Evolutionary conservation across 2,797 vertebrate genomes (phyloP).

Genomic region (Spheniscus humboldti): DNA sequence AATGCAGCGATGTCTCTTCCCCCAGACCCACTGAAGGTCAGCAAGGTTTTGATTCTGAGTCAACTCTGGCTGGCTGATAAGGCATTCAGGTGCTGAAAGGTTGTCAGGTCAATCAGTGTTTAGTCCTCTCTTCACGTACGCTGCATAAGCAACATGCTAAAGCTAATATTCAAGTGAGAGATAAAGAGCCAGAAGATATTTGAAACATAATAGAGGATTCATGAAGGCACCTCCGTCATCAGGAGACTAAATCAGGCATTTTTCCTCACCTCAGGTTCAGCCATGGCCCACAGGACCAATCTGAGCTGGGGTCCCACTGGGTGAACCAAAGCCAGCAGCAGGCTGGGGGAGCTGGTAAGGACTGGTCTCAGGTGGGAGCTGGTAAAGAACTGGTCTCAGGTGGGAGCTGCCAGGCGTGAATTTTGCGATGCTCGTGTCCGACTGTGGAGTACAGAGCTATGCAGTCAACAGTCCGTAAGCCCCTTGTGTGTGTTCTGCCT

Average conservation of each 20-base stretch:
- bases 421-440: background rate
- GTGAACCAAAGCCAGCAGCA: background rate
- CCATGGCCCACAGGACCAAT: background rate
- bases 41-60: background rate
- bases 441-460: background rate
- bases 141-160: background rate
- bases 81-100: background rate
- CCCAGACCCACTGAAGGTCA: background rate
- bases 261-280: background rate
- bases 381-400: background rate
- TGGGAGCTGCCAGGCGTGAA: background rate
- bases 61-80: background rate
- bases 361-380: background rate
- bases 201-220: background rate
- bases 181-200: background rate
- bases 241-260: background rate
- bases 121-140: background rate
- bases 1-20: background rate
- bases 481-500: background rate
- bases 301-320: background rate
- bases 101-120: background rate
- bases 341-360: background rate
- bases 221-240: background rate
- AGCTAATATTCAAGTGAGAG: background rate
- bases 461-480: background rate